A percentile compares a stretch with the other conserved stretches of the same genome.
Evolutionary conservation across 2,113 vertebrate genomes (phyloP).

Genomic region (Megaleporinus macrocephalus): DNA sequence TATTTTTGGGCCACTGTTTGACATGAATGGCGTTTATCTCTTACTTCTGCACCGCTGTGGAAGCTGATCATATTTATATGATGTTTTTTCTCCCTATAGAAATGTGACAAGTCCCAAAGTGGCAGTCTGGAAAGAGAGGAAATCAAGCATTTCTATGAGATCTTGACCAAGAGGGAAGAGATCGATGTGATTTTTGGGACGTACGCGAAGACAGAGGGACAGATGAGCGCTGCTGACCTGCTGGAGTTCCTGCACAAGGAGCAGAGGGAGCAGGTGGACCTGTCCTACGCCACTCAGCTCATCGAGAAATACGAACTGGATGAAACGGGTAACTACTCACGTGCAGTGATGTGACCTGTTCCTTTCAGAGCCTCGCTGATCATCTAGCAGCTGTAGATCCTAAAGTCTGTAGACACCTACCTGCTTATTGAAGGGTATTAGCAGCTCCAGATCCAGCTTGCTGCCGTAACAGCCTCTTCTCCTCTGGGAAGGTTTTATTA

Average conservation of each 20-base stretch:
- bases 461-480: too few species aligned
- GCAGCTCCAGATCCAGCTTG: too few species aligned
- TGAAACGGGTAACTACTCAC: constrained; percentile 80
- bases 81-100: constrained; percentile 67
- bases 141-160: constrained; percentile 89
- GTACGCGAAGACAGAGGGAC: constrained; percentile 71
- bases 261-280: constrained; percentile 80
- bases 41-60: background rate
- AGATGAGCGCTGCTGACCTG: constrained; percentile 83
- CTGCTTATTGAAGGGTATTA: too few species aligned
- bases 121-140: constrained; percentile 87
- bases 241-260: constrained; percentile 82
- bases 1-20: too few species aligned
- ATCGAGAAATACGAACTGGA: constrained; percentile 89
- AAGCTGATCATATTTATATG: background rate
- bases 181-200: constrained; percentile 81
- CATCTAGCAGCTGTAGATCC: too few species aligned
- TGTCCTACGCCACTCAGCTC: constrained; percentile 78
- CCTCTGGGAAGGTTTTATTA: too few species aligned
- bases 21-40: too few species aligned
- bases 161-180: constrained; percentile 88
- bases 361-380: background rate
- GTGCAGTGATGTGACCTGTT: background rate
- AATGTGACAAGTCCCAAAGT: constrained; percentile 89
- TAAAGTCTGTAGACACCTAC: too few species aligned